Evolutionary conservation across 2,797 vertebrate genomes (phyloP).

Genomic region (Alca torda): DNA sequence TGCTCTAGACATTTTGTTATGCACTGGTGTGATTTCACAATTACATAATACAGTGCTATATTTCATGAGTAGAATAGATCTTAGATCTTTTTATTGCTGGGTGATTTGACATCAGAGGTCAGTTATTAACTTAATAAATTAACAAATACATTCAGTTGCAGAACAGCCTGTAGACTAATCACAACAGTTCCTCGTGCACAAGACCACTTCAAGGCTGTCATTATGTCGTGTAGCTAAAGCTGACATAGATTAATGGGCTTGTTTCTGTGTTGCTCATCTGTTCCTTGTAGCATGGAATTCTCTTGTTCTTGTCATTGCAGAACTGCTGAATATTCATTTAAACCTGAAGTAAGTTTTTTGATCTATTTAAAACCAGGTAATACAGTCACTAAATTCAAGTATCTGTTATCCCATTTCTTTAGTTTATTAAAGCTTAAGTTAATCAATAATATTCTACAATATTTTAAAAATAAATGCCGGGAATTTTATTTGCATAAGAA

Average conservation of each 20-base stretch:
- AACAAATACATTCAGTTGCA: not conserved
- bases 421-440: not conserved
- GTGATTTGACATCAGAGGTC: not conserved
- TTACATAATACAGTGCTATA: not conserved
- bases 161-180: not conserved
- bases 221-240: not conserved
- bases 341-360: not conserved
- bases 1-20: slow-evolving; percentile 13
- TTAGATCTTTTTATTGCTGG: not conserved
- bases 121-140: not conserved
- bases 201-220: slow-evolving; percentile 6
- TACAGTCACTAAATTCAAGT: not conserved
- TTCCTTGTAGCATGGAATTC: not conserved
- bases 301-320: not conserved
- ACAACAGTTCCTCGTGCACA: slow-evolving; percentile 6
- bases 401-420: not conserved
- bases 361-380: not conserved
- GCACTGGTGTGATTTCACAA: not conserved
- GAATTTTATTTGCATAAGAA: not conserved
- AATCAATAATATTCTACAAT: not conserved
- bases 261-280: slow-evolving; percentile 24
- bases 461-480: not conserved
- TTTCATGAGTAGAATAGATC: not conserved
- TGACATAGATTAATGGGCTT: slow-evolving; percentile 22
- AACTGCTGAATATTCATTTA: slow-evolving; percentile 19